Conservation (phyloP, 1,140 invertebrate genomes). For the Heliconius nattereri region DNA sequence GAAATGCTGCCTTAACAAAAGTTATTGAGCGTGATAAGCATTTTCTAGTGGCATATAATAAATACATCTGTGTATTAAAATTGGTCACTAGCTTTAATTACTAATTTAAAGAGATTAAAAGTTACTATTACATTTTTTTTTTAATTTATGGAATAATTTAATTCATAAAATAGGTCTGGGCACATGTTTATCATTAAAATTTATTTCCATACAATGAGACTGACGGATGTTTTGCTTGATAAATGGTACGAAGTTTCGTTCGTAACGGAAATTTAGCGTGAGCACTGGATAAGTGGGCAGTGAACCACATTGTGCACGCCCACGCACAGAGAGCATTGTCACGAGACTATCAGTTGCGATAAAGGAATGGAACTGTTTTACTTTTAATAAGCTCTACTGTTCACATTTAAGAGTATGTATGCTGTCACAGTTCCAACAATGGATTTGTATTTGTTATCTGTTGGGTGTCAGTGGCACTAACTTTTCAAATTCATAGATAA, state of each 20-base stretch:
- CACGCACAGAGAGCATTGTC: slow-evolving; percentile 50
- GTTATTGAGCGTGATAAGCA: too few relatives aligned
- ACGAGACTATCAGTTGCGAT: slow-evolving; percentile 31
- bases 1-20: too few relatives aligned
- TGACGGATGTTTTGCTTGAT: slow-evolving; percentile 68
- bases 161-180: background rate
- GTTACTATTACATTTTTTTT: too few relatives aligned
- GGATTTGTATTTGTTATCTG: slow-evolving; percentile 4
- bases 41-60: too few relatives aligned
- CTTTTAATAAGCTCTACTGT: background rate
- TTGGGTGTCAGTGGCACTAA: background rate
- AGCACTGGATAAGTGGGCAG: slow-evolving; percentile 67
- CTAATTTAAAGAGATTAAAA: too few relatives aligned
- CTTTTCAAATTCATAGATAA: background rate
- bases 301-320: slow-evolving; percentile 61
- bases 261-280: slow-evolving; percentile 59
- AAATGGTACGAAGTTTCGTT: slow-evolving; percentile 51
- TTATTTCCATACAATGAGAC: slow-evolving; percentile 49
- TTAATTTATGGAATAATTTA: background rate
- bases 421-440: background rate
- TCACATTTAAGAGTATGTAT: background rate
- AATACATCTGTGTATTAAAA: too few relatives aligned
- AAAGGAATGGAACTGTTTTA: slow-evolving; percentile 16
- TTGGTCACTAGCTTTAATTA: too few relatives aligned
- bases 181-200: slow-evolving; percentile 35